These are phyloP conservation scores for Megaptera novaeangliae DNA, from an alignment of 2,113 vertebrate species.

Conservation along the genomic window DNA sequence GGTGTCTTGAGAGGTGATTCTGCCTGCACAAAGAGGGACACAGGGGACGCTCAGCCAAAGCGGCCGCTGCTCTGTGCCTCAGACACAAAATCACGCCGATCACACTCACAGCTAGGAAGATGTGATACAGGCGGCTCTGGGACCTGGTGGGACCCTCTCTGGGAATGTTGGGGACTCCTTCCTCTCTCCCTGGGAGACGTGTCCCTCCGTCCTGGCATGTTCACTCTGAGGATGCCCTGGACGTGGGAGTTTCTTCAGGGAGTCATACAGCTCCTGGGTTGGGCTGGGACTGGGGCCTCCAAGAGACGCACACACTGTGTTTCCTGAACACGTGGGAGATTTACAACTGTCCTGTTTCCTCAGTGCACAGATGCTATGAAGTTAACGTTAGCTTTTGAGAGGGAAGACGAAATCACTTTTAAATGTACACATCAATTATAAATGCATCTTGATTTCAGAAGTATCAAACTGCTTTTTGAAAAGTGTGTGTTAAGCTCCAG, in stretches of 20 bases:
- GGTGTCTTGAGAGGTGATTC: neutral
- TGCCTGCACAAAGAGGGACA: neutral
- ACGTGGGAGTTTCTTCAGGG: neutral
- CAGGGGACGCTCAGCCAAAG: neutral
- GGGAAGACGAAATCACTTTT: neutral
- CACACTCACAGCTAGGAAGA: neutral
- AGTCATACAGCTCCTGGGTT: rapidly evolving
- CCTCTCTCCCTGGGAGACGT: neutral
- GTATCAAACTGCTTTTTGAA: neutral
- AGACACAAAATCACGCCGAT: neutral
- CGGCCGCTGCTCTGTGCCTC: rapidly evolving
- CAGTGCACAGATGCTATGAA: neutral
- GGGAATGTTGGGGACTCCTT: neutral
- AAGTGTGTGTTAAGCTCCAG: neutral
- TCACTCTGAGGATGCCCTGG: neutral
- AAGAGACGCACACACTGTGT: neutral
- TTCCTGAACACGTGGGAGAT: neutral
- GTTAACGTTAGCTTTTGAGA: neutral
- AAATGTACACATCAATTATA: neutral
- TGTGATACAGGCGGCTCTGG: too few relatives aligned
- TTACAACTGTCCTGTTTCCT: neutral
- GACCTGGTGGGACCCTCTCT: neutral
- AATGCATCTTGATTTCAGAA: neutral
- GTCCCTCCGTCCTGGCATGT: neutral
- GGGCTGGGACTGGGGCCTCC: neutral